Evolutionary conservation across 1,140 invertebrate genomes (phyloP).

Genomic region (Pogonomyrmex californicus): DNA sequence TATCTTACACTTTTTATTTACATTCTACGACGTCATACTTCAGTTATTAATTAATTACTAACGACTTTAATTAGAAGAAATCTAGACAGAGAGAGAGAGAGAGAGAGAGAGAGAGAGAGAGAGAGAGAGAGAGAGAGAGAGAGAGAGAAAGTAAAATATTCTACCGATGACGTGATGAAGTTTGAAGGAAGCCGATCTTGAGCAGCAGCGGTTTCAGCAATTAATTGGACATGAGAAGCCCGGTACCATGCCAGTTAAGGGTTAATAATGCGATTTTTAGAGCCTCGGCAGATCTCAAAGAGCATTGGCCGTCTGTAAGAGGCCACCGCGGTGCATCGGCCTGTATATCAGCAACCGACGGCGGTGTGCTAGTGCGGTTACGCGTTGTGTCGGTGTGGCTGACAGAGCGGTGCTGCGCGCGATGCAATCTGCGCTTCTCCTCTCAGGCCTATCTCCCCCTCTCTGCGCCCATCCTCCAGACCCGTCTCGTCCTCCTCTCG

Average conservation of each 20-base stretch:
- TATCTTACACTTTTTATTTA: neutral
- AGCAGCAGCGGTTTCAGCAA: conserved; percentile 31
- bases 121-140: neutral
- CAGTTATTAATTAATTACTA: neutral
- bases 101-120: neutral
- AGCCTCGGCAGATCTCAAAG: conserved; percentile 47
- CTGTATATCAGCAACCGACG: conserved; percentile 70
- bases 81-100: neutral
- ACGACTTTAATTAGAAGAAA: neutral
- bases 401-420: conserved; percentile 67
- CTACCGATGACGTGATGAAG: neutral
- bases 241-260: conserved; percentile 28
- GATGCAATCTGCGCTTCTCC: conserved; percentile 73
- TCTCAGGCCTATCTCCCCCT: conserved; percentile 35
- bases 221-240: conserved; percentile 19
- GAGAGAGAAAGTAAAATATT: neutral
- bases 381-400: conserved; percentile 68
- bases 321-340: conserved; percentile 76
- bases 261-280: conserved; percentile 53
- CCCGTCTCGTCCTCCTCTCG: conserved; percentile 62
- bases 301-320: conserved; percentile 74
- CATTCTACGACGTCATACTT: neutral
- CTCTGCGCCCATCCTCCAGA: conserved; percentile 10
- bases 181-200: neutral
- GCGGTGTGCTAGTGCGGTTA: conserved; percentile 70